Evolutionary conservation across 2,113 vertebrate genomes (phyloP).

Genomic region (Cygnus buccinator): DNA sequence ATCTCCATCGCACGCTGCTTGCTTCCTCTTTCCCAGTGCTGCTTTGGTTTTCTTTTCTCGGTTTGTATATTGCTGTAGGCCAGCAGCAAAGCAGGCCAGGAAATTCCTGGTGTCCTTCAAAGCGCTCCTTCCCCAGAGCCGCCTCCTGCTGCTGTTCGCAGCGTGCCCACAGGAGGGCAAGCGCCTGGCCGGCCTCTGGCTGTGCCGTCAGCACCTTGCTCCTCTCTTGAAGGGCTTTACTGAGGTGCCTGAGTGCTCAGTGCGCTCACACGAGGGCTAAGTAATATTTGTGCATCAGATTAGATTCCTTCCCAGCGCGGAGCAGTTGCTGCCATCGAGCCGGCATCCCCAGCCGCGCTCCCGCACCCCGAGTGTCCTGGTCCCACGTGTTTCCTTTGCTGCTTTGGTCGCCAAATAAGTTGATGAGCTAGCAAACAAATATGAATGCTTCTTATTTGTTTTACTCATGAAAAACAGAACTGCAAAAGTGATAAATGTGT

Average conservation of each 20-base stretch:
- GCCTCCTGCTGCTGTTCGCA: neutral
- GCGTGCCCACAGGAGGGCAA: conserved; percentile 40
- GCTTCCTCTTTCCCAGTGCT: neutral
- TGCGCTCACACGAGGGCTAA: neutral
- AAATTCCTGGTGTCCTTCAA: neutral
- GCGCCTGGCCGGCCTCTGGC: neutral
- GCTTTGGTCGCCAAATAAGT: conserved; percentile 14
- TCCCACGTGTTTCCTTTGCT: neutral
- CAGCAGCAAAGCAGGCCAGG: neutral
- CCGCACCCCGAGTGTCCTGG: neutral
- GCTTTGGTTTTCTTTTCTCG: neutral
- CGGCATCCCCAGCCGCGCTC: neutral
- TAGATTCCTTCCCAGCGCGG: neutral
- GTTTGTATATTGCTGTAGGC: neutral
- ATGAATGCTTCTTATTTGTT: conserved; percentile 39
- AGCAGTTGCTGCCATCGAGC: neutral
- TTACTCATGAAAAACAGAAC: conserved; percentile 32
- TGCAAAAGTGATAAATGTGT: conserved; percentile 67
- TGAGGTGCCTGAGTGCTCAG: no score
- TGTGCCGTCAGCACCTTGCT: accelerated
- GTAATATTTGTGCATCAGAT: neutral
- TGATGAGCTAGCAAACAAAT: conserved; percentile 38
- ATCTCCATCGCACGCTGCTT: neutral
- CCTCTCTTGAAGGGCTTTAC: neutral
- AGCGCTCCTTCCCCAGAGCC: neutral